phyloP scores from a whole-genome alignment of 2,888 invertebrate species.

The Tipula lateralis region DNA sequence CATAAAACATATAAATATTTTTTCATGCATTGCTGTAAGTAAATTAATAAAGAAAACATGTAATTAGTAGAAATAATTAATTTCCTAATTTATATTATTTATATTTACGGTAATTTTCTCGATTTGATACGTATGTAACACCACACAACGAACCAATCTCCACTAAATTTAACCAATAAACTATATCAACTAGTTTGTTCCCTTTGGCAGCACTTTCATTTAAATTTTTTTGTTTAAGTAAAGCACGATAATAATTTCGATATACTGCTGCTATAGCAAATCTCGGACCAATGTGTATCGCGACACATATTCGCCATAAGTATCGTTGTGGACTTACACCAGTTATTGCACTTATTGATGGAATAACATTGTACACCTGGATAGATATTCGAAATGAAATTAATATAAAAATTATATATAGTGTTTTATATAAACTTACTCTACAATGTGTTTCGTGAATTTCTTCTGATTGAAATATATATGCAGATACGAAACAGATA shows the following conservation, averaged over 20 bases:
- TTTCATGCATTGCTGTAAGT: slow-evolving; percentile 78
- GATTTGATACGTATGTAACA: slow-evolving; percentile 89
- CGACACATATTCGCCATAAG: slow-evolving; percentile 87
- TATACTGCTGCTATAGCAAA: slow-evolving; percentile 83
- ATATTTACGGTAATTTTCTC: slow-evolving; percentile 92
- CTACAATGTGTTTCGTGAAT: slow-evolving; percentile 93
- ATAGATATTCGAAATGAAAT: too few relatives aligned
- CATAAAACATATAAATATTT: slow-evolving; percentile 89
- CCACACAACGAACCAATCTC: slow-evolving; percentile 84
- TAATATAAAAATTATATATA: too few relatives aligned
- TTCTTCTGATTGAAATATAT: slow-evolving; percentile 87
- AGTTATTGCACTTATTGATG: slow-evolving; percentile 93
- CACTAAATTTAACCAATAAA: slow-evolving; percentile 77
- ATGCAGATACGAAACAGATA: slow-evolving; percentile 82
- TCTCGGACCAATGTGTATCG: slow-evolving; percentile 86
- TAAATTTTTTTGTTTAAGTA: slow-evolving; percentile 54
- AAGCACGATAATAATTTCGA: slow-evolving; percentile 71
- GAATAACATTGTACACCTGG: slow-evolving; percentile 92
- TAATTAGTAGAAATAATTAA: not conserved
- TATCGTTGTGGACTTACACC: slow-evolving; percentile 89
- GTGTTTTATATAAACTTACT: slow-evolving; percentile 55
- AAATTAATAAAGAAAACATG: slow-evolving; percentile 30
- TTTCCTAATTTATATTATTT: too few relatives aligned
- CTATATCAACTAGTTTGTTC: slow-evolving; percentile 61
- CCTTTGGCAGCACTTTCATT: slow-evolving; percentile 45